These are phyloP conservation scores for Tiliqua scincoides DNA, from an alignment of 2,113 vertebrate genomes.

Conservation along the genomic window DNA sequence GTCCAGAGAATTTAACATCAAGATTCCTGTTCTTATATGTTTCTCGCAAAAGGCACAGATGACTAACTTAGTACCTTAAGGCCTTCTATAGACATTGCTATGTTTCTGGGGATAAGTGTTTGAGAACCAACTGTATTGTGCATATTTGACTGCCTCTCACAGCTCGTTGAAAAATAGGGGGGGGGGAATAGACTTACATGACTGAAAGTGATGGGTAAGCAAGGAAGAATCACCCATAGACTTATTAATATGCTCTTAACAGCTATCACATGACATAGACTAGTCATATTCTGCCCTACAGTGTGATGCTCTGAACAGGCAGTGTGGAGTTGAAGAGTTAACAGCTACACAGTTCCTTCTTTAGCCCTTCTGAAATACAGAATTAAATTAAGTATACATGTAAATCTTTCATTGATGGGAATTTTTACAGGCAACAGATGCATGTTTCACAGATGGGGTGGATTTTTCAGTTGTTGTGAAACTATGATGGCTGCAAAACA, in stretches of 20 bases:
- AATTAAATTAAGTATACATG: neutral
- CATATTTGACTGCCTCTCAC: neutral
- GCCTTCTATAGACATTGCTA: neutral
- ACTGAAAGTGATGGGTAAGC: neutral
- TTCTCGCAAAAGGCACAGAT: slow-evolving; percentile 40
- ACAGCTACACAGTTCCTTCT: neutral
- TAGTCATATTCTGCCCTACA: neutral
- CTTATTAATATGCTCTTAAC: neutral
- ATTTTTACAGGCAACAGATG: neutral
- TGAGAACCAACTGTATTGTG: too few relatives aligned
- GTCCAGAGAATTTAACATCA: slow-evolving; percentile 55
- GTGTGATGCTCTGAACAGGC: neutral
- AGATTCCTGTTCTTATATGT: slow-evolving; percentile 33
- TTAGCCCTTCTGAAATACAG: neutral
- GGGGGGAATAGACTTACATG: neutral
- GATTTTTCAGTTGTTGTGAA: neutral
- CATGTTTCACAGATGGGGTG: neutral
- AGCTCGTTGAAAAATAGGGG: neutral
- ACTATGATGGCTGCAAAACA: neutral
- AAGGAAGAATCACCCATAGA: neutral
- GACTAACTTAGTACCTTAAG: slow-evolving; percentile 45
- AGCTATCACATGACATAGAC: neutral
- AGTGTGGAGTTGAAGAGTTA: neutral
- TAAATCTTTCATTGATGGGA: neutral
- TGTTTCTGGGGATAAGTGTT: neutral